Base-by-base conservation (phyloP, 37 sponge, comb jelly and placozoan genomes). In the Amphimedon queenslandica region DNA sequence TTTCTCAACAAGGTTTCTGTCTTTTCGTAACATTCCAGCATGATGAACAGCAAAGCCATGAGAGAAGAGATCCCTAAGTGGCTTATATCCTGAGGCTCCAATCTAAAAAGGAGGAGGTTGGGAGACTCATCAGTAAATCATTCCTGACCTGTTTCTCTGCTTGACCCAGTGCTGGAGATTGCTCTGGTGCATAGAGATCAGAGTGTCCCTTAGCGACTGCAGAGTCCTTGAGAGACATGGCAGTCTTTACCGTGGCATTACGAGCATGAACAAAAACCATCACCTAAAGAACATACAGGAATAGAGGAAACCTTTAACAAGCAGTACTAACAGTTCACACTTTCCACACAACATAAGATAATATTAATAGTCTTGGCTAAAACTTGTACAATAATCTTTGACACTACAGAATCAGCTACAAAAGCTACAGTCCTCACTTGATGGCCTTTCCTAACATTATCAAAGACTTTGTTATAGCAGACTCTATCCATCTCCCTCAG, bases 221-320 rank as follows among this genome's bases (percentile, higher is more conserved):
- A 67, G 80, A 28, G 34, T 98, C 99, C 38, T 87, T 66, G 60
- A 98, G 81, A 0, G 80, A 77, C 24, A 73, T 82, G 5, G 95
- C 95, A 18, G 99, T 98, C 39, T 75, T 86, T 43, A 98, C 82
- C 2, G 99, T 98, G 33, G 85, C 95, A 75, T 98, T 98, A 24
- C 99, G 76, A 27, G 95, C 87, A 87, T 98, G 99, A 0, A 98
- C 99, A 87, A 98, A 98, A 55, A 98, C 95, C 82, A 98, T 86
- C 70, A 94, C 98, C 96, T 95, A 34, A 1, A 63, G n/a, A 16
- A 71, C 4, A 6, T 21, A 40, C 24, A 47, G 55, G 42, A 11
- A 35, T 11, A 60, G 5, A 60, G 5, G 5, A 60, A 25, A 11
- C 21, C 24, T 25, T n/a, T 25, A 25, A 25, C 27, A 60, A 5